Conservation (phyloP, 2,888 invertebrate species). For the Anticlea derivata region DNA sequence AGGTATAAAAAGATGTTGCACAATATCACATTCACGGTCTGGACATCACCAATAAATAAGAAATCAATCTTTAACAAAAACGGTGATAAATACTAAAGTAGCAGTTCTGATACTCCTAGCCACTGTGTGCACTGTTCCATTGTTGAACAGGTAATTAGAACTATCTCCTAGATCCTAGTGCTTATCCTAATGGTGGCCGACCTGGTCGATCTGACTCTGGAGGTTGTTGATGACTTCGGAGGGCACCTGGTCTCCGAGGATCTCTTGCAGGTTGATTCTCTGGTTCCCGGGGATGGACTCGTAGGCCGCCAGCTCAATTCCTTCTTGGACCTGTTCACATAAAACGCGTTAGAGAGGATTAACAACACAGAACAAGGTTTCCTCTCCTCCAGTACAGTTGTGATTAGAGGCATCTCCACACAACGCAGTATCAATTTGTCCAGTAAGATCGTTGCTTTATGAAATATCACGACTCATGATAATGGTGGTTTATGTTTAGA, state of each 20-base stretch:
- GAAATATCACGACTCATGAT: too few relatives aligned
- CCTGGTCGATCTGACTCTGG: slow-evolving; percentile 92
- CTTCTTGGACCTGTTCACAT: slow-evolving; percentile 88
- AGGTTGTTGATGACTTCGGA: slow-evolving; percentile 94
- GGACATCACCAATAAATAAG: slow-evolving; percentile 73
- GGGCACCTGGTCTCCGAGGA: slow-evolving; percentile 93
- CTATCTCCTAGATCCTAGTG: slow-evolving; percentile 14
- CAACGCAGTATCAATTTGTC: too few relatives aligned
- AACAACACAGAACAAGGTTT: too few relatives aligned
- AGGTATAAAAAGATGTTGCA: slow-evolving; percentile 73
- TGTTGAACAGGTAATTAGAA: slow-evolving; percentile 4
- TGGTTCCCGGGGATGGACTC: slow-evolving; percentile 94
- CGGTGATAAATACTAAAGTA: slow-evolving; percentile 32
- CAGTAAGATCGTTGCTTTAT: too few relatives aligned
- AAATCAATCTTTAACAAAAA: slow-evolving; percentile 21
- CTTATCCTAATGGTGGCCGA: slow-evolving; percentile 84
- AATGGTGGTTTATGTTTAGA: neutral
- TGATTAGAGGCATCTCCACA: too few relatives aligned
- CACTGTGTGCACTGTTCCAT: slow-evolving; percentile 2
- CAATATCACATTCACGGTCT: slow-evolving; percentile 75
- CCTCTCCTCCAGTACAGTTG: too few relatives aligned
- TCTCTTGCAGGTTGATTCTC: slow-evolving; percentile 92
- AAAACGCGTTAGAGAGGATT: too few relatives aligned
- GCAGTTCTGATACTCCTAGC: slow-evolving; percentile 18
- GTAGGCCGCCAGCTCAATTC: slow-evolving; percentile 93